Conservation (phyloP, 2,888 invertebrate genomes). For the Caenorhabditis sp. region DNA sequence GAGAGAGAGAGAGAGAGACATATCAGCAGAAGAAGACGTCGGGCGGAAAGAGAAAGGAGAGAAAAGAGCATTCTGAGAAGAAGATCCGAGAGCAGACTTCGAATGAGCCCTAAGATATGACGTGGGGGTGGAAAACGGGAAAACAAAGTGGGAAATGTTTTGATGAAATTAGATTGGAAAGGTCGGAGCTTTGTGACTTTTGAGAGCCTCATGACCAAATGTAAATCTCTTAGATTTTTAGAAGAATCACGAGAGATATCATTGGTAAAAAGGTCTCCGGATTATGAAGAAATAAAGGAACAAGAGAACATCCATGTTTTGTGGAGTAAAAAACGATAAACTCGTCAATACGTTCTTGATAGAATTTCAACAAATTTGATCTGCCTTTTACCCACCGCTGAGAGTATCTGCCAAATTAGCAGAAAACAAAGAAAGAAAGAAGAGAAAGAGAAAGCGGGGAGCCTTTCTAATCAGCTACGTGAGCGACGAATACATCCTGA, state of each 20-base stretch:
- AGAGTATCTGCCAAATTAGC: background rate
- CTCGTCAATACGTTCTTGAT: too few species aligned
- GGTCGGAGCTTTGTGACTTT: background rate
- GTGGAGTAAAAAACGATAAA: too few species aligned
- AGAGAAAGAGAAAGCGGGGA: slow-evolving; percentile 17
- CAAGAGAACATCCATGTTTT: too few species aligned
- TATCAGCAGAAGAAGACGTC: slow-evolving; percentile 8
- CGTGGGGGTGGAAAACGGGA: slow-evolving; percentile 4
- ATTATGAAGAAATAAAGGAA: background rate
- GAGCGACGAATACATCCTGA: slow-evolving; percentile 30
- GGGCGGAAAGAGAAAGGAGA: too few species aligned
- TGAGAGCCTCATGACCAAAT: background rate
- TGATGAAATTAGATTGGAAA: too few species aligned
- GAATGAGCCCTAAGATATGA: slow-evolving; percentile 30
- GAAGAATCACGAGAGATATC: background rate
- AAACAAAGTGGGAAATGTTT: slow-evolving; percentile 5
- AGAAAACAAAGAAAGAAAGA: background rate
- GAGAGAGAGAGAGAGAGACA: too few species aligned
- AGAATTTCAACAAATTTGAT: too few species aligned
- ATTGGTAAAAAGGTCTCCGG: background rate
- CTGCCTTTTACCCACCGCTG: background rate
- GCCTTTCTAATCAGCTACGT: slow-evolving; percentile 15
- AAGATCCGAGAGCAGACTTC: slow-evolving; percentile 34
- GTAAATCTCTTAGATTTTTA: background rate
- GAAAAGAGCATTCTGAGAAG: too few species aligned